Percentiles rank a stretch among this genome's conserved stretches.
Evolutionary conservation across 2,113 vertebrate species (phyloP).

Genomic region (Entelurus aequoreus): DNA sequence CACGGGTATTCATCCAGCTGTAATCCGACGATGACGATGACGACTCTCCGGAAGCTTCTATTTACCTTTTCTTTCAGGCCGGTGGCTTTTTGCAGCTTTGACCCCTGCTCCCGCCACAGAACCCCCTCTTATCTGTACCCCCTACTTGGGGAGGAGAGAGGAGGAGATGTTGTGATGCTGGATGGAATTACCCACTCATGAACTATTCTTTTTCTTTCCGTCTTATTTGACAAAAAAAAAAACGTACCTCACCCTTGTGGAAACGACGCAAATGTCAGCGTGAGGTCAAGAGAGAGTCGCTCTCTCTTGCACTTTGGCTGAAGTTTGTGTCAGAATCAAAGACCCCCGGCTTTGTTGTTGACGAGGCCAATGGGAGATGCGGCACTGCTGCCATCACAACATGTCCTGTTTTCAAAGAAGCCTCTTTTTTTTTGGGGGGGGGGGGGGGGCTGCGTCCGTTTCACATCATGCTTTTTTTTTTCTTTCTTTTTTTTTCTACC

Average conservation of each 20-base stretch:
- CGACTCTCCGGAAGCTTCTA: conserved; percentile 38
- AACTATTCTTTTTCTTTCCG: too few relatives aligned
- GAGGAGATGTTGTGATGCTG: conserved; percentile 23
- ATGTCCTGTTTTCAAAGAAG: conserved; percentile 64
- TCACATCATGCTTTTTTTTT: not conserved
- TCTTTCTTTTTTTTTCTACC: conserved; percentile 8
- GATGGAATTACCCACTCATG: too few relatives aligned
- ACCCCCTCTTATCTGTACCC: conserved; percentile 34
- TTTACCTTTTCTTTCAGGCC: conserved; percentile 42
- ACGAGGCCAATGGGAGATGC: conserved; percentile 49
- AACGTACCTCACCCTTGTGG: conserved; percentile 26
- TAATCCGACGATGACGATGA: conserved; percentile 28
- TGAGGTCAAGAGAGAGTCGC: conserved; percentile 38
- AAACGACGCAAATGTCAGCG: conserved; percentile 36
- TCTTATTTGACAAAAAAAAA: conserved; percentile 11
- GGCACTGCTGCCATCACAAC: conserved; percentile 29
- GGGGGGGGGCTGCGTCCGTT: conserved; percentile 21
- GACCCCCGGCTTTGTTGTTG: conserved; percentile 29
- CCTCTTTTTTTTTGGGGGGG: conserved; percentile 24
- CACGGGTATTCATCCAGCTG: conserved; percentile 30
- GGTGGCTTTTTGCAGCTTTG: conserved; percentile 34
- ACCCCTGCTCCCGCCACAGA: conserved; percentile 8
- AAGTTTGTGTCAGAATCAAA: conserved; percentile 33
- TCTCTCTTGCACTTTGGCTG: conserved; percentile 44
- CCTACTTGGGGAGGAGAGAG: conserved; percentile 27